Percentiles rank a stretch among this genome's conserved stretches.
Conservation (phyloP, 2,888 invertebrate species). For the Agriopis marginaria region DNA sequence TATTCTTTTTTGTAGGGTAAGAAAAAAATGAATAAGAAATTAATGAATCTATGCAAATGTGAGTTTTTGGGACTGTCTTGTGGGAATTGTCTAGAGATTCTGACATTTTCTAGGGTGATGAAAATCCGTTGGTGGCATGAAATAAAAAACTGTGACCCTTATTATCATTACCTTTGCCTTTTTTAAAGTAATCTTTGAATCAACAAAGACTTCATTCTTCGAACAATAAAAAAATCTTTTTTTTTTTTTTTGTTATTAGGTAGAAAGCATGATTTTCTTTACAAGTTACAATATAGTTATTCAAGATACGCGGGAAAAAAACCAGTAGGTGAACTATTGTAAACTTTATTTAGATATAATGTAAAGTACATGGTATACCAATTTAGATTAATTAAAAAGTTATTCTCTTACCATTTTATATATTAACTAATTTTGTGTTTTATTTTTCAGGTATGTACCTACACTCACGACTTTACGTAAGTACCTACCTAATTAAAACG, state of each 20-base stretch:
- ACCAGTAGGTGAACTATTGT: too few species aligned
- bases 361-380: too few species aligned
- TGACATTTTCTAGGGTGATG: slow-evolving; percentile 56
- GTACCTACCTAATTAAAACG: slow-evolving; percentile 40
- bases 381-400: too few species aligned
- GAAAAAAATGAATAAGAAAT: slow-evolving; percentile 72
- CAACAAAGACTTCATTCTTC: too few species aligned
- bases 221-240: too few species aligned
- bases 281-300: too few species aligned
- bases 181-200: too few species aligned
- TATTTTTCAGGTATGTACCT: slow-evolving; percentile 68
- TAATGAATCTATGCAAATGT: slow-evolving; percentile 83
- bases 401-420: not conserved
- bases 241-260: too few species aligned
- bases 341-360: too few species aligned
- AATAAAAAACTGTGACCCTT: slow-evolving; percentile 31
- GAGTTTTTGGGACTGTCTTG: slow-evolving; percentile 60
- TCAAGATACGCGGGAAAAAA: too few species aligned
- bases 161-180: not conserved
- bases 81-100: slow-evolving; percentile 49
- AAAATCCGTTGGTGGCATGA: slow-evolving; percentile 49
- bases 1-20: slow-evolving; percentile 70
- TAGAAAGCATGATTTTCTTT: too few species aligned
- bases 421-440: slow-evolving; percentile 8
- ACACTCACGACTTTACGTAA: slow-evolving; percentile 48